phyloP scores from a whole-genome alignment of 1,140 invertebrate genomes.

The Pomacea maculata region DNA sequence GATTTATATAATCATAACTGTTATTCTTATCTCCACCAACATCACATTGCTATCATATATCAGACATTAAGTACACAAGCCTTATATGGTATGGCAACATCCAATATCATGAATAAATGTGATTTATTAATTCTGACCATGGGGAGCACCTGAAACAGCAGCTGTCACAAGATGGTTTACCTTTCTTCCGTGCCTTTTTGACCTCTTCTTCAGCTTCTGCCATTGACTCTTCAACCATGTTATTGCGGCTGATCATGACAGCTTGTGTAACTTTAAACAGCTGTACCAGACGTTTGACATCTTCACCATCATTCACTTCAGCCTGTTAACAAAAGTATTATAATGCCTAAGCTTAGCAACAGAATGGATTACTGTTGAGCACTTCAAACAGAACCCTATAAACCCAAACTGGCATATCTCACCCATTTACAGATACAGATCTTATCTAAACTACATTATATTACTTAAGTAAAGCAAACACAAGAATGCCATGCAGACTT shows the following conservation, averaged over 20 bases:
- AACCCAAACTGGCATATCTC: too few relatives aligned
- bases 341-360: not conserved
- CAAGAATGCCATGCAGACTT: not conserved
- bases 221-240: conserved; percentile 47
- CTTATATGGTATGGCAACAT: not conserved
- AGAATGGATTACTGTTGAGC: too few relatives aligned
- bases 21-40: too few relatives aligned
- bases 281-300: conserved; percentile 50
- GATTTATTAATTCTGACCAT: not conserved
- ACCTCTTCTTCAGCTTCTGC: conserved; percentile 47
- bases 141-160: not conserved
- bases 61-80: too few relatives aligned
- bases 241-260: conserved; percentile 51
- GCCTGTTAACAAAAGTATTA: conserved; percentile 38
- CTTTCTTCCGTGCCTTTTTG: conserved; percentile 43
- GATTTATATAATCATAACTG: too few relatives aligned
- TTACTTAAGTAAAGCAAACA: too few relatives aligned
- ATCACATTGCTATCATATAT: too few relatives aligned
- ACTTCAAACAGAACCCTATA: too few relatives aligned
- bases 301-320: conserved; percentile 46
- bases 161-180: conserved; percentile 21
- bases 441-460: too few relatives aligned
- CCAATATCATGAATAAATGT: too few relatives aligned
- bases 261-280: conserved; percentile 53
- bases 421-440: too few relatives aligned